Evolutionary conservation across 2,113 vertebrate genomes (phyloP).

Genomic region (Hymenochirus boettgeri): DNA sequence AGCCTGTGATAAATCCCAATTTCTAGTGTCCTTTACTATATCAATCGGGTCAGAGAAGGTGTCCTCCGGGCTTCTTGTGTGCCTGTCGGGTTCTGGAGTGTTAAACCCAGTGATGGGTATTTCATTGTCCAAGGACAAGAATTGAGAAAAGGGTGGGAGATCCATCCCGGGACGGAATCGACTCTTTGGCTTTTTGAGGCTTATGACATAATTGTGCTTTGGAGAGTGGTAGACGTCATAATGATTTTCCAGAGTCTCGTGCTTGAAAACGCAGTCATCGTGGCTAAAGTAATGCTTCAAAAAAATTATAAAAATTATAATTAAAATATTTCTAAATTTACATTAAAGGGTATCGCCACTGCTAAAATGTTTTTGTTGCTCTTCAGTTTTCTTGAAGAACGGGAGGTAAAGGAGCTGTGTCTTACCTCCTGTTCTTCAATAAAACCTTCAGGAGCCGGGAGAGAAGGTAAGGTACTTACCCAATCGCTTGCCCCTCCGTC

Average conservation of each 20-base stretch:
- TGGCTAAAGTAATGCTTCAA: conserved; percentile 71
- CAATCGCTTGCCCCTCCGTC: too few species aligned
- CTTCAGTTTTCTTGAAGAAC: too few species aligned
- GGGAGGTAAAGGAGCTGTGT: too few species aligned
- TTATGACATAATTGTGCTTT: conserved; percentile 63
- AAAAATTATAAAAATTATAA: too few species aligned
- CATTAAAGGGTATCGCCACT: too few species aligned
- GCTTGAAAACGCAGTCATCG: conserved; percentile 76
- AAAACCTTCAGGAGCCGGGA: too few species aligned
- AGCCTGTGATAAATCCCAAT: neutral
- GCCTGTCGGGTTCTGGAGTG: conserved; percentile 58
- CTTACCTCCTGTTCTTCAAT: too few species aligned
- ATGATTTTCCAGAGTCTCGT: conserved; percentile 80
- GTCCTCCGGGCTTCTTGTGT: conserved; percentile 64
- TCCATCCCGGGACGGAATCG: conserved; percentile 68
- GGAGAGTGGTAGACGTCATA: conserved; percentile 66
- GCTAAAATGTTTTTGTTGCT: too few species aligned
- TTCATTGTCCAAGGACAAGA: conserved; percentile 73
- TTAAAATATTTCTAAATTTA: too few species aligned
- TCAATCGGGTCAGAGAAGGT: conserved; percentile 69
- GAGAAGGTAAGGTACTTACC: too few species aligned
- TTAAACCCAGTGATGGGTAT: conserved; percentile 78
- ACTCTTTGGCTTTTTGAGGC: conserved; percentile 77
- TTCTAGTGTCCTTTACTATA: conserved; percentile 33
- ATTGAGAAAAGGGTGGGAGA: conserved; percentile 80